phyloP scores from a whole-genome alignment of 2,797 vertebrate genomes.

The Urosaurus nigricauda region DNA sequence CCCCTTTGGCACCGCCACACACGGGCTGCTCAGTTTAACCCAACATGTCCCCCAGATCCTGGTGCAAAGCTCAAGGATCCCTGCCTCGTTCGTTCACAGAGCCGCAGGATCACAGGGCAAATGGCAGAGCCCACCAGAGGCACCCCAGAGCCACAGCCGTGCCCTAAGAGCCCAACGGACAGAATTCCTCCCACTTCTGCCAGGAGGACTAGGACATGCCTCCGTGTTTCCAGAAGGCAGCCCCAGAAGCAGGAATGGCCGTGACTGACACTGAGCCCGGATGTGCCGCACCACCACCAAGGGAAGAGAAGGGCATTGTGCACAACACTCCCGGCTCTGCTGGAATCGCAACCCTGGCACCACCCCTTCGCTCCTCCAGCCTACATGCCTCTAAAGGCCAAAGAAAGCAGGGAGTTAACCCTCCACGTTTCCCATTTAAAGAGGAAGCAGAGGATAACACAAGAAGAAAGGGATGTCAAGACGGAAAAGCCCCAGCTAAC shows the following conservation, averaged over 20 bases:
- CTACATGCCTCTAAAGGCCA: background rate
- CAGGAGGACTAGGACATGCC: no score
- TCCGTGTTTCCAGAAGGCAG: background rate
- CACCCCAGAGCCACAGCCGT: no score
- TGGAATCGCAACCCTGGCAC: background rate
- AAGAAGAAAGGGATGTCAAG: background rate
- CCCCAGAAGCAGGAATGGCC: background rate
- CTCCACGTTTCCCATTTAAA: rapidly evolving
- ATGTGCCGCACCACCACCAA: no score
- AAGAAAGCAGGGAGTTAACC: background rate
- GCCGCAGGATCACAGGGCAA: background rate
- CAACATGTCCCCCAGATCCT: slow-evolving; percentile 11
- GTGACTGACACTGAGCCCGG: background rate
- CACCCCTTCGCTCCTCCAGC: background rate
- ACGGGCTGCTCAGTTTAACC: background rate
- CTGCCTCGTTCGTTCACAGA: background rate
- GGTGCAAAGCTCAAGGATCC: background rate
- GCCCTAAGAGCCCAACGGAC: background rate
- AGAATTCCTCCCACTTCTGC: no score
- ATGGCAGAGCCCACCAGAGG: background rate
- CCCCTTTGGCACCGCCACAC: background rate
- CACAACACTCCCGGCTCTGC: background rate
- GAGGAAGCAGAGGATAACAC: rapidly evolving
- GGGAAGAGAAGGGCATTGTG: background rate
- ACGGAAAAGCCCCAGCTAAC: background rate